Percentiles rank a stretch among this genome's conserved stretches.
phyloP scores from a whole-genome alignment of 2,113 vertebrate species.

The Gracilinanus agilis region DNA sequence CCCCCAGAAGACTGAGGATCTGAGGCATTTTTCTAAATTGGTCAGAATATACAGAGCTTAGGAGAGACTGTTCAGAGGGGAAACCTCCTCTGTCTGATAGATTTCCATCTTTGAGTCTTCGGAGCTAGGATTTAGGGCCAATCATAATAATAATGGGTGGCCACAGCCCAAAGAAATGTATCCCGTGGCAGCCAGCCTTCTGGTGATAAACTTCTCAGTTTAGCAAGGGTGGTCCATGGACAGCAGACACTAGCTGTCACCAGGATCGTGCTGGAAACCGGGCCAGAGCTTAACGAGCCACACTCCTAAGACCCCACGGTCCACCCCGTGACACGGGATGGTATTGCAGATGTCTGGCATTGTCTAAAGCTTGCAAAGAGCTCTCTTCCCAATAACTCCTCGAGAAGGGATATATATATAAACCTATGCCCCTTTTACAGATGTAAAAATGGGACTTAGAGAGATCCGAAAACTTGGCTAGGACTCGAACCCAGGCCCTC shows the following conservation, averaged over 20 bases:
- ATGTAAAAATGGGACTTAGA: constrained; percentile 24
- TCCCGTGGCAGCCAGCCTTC: not conserved
- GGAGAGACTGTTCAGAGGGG: not conserved
- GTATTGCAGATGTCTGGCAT: not conserved
- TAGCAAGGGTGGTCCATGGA: not conserved
- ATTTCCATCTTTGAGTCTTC: not conserved
- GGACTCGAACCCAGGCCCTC: not conserved
- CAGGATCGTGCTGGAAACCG: not conserved
- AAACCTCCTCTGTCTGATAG: not conserved
- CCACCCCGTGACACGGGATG: not conserved
- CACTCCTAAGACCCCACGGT: not conserved
- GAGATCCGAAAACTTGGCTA: not conserved
- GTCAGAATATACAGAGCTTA: not conserved
- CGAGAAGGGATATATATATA: too few relatives aligned
- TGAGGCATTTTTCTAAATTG: not conserved
- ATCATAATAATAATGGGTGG: not conserved
- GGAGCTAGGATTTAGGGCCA: not conserved
- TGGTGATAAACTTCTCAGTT: not conserved
- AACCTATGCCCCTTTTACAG: not conserved
- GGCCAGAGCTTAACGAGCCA: not conserved
- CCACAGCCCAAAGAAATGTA: not conserved
- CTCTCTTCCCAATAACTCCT: not conserved
- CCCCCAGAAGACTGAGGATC: not conserved
- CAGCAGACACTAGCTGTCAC: not conserved
- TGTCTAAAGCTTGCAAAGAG: not conserved